Base-by-base conservation (phyloP, 2,113 vertebrate genomes). In the Labrus mixtus region DNA sequence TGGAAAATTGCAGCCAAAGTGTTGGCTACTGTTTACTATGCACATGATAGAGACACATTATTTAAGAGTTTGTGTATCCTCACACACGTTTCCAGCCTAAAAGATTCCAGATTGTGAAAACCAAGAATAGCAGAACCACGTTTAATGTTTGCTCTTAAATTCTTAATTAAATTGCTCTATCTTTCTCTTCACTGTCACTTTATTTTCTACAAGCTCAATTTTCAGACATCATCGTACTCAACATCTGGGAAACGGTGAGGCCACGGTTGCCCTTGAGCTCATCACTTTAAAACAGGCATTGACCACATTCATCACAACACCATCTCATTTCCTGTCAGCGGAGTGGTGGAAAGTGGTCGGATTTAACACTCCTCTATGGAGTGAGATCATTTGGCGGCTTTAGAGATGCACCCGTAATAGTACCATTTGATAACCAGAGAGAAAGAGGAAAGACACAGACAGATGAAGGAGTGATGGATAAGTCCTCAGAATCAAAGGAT, bases 291-390 rank as follows among this genome's bases (percentile, higher is more conserved):
- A 84, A 81, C 11, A 59, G 76, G 9, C 75, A 71, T 77, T n/a
- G 59, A 78, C 77, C 76, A 65, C 82, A 80, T 79, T 83, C 65
- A 74, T 81, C 76, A 67, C 68, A 69, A 64, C 79, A 70, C 75
- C 39, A 36, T 25, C 83, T 87, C 48, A 82, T 87, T 85, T 83
- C 63, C 85, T 63, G 66, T 77, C 67, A 60, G 73, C 16, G 51
- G 55, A 84, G 75, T 63, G 67, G 55, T 68, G 64, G 41, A 70
- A 71, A 73, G 78, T 83, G 72, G 72, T 61, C 15, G 15, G 70
- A 74, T 78, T 57, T 63, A 63, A 76, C 71, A 13, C 68, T 68
- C 15, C 36, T 79, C 51, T 0, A 16, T 39, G 51, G 37, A 73
- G 70, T 51, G 72, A 81, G 37, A 29, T 43, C 48, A 33, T 78